A percentile compares a stretch with the other conserved stretches of the same genome.
These are phyloP conservation scores for Heliconius nattereri DNA, from an alignment of 1,140 invertebrate genomes.

Conservation along the genomic window DNA sequence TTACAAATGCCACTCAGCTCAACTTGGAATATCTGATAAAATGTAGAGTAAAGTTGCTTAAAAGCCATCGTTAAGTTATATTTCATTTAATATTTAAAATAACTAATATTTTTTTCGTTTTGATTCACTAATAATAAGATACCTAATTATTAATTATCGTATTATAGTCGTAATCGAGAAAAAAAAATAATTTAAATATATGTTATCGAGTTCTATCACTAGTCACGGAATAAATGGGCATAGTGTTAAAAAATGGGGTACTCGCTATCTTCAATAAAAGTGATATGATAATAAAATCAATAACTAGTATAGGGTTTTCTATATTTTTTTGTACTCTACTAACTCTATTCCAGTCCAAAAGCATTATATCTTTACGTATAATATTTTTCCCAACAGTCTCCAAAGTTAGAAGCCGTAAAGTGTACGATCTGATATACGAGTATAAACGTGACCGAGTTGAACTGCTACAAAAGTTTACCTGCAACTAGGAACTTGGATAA, in stretches of 20 bases:
- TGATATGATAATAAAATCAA: too few species aligned
- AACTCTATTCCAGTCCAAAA: not conserved
- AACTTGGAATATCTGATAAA: not conserved
- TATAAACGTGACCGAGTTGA: conserved; percentile 32
- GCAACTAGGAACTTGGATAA: conserved; percentile 20
- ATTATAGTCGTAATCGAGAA: too few species aligned
- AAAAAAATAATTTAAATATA: too few species aligned
- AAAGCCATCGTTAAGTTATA: not conserved
- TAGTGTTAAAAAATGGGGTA: too few species aligned
- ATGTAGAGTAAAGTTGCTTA: not conserved
- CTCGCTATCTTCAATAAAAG: too few species aligned
- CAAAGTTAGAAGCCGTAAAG: conserved; percentile 26
- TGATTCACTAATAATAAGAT: too few species aligned
- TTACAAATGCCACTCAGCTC: not conserved
- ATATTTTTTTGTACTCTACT: too few species aligned
- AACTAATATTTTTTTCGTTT: too few species aligned
- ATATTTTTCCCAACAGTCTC: conserved; percentile 1
- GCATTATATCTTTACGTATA: not conserved
- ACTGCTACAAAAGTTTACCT: conserved; percentile 27
- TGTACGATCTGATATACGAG: conserved; percentile 25
- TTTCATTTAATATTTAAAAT: not conserved
- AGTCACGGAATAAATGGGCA: too few species aligned
- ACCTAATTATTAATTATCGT: too few species aligned
- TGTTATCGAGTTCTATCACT: too few species aligned
- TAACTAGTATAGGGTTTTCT: too few species aligned